Conservation (phyloP, 2,888 invertebrate genomes). For the Ectemnius lituratus region DNA sequence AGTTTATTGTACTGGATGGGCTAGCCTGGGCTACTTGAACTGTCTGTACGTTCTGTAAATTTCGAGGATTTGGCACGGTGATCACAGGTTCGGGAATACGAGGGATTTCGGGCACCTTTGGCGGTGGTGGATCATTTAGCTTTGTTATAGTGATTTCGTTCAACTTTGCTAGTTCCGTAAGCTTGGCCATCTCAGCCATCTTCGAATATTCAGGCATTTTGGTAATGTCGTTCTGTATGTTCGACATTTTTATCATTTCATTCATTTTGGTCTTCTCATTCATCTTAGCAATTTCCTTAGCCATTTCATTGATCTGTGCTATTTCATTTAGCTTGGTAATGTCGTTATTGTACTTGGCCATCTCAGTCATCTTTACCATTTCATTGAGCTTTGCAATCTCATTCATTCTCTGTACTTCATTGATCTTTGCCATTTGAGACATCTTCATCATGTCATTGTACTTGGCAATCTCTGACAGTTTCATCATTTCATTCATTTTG, state of each 20-base stretch:
- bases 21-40: slow-evolving; percentile 74
- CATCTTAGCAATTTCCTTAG: slow-evolving; percentile 76
- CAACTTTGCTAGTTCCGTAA: slow-evolving; percentile 75
- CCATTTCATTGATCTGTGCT: slow-evolving; percentile 76
- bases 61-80: slow-evolving; percentile 76
- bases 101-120: slow-evolving; percentile 67
- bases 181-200: slow-evolving; percentile 76
- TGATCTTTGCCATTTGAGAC: slow-evolving; percentile 75
- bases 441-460: slow-evolving; percentile 74
- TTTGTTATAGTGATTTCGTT: slow-evolving; percentile 77
- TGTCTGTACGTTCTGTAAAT: slow-evolving; percentile 72
- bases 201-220: slow-evolving; percentile 75
- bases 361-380: slow-evolving; percentile 76
- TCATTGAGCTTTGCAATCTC: slow-evolving; percentile 75
- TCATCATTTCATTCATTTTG: slow-evolving; percentile 76
- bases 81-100: slow-evolving; percentile 77
- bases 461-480: slow-evolving; percentile 75
- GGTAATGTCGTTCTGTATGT: slow-evolving; percentile 74
- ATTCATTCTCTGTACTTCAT: slow-evolving; percentile 75
- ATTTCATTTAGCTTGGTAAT: slow-evolving; percentile 71
- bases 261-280: slow-evolving; percentile 76
- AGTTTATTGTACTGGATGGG: slow-evolving; percentile 74
- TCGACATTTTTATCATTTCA: slow-evolving; percentile 76
- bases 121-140: slow-evolving; percentile 72
- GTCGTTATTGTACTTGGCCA: slow-evolving; percentile 75